Percentiles rank a stretch among this genome's conserved stretches.
phyloP scores from a whole-genome alignment of 92 coral and sea anemone genomes.

The Blastomussa wellsi region DNA sequence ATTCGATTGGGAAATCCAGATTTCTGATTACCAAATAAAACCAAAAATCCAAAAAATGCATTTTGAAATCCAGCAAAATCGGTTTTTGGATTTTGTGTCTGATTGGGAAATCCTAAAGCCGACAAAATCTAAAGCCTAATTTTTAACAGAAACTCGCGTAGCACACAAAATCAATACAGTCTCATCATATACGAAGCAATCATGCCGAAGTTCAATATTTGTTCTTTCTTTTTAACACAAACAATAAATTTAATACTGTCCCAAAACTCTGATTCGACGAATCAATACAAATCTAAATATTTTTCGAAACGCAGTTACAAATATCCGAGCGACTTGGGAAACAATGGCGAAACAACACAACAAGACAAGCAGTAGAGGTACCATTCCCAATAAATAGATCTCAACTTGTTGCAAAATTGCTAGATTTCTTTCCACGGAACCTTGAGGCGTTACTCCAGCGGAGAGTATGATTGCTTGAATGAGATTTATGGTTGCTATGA shows the following conservation, averaged over 20 bases:
- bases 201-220: too few relatives aligned
- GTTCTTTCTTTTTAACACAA: too few relatives aligned
- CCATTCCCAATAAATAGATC: conserved; percentile 35
- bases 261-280: not conserved
- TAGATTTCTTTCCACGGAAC: conserved; percentile 25
- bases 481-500: conserved; percentile 58
- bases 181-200: too few relatives aligned
- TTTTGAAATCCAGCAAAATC: too few relatives aligned
- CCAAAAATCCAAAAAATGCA: too few relatives aligned
- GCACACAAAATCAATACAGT: too few relatives aligned
- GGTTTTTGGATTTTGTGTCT: too few relatives aligned
- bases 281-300: not conserved
- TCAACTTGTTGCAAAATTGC: conserved; percentile 32
- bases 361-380: conserved; percentile 31
- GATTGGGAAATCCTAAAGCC: too few relatives aligned
- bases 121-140: too few relatives aligned
- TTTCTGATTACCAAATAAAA: too few relatives aligned
- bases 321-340: conserved; percentile 38
- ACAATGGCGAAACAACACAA: conserved; percentile 29
- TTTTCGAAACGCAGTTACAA: conserved; percentile 5
- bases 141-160: too few relatives aligned
- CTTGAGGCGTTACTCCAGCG: conserved; percentile 40
- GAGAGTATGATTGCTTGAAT: conserved; percentile 40
- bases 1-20: too few relatives aligned
- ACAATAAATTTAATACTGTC: not conserved